Evolutionary conservation across 2,113 vertebrate species (phyloP), one percentile per base, ranked within the genome.

Genomic region (Brevimyrus niger): DNA sequence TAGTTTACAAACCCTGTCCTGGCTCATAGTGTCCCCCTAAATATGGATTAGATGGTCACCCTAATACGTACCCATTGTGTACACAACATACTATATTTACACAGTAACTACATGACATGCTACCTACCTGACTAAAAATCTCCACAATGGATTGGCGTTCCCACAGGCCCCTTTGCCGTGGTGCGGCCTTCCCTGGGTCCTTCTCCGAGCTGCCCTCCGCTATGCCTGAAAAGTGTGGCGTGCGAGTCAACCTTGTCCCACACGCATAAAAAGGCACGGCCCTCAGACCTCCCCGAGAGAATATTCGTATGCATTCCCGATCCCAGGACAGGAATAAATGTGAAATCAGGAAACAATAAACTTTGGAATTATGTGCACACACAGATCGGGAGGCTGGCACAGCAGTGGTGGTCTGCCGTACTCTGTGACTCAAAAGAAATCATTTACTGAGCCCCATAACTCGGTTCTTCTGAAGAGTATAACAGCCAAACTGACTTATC

Each of bases 301-400:
- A 19, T 13, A 47, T 87, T 76, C 44, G 80, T 35, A 48, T 86
- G 44, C 87, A 92, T 94, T 92, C 91, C 92, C 55, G 73, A 92
- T 82, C 65, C 58, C 35, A 90, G n/a, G 90, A 21, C 91, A 89
- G 83, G 84, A 91, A 89, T 87, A 55, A 61, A 61, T 61, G 55
- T 87, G 85, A 51, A 3, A 35, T 55, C 55, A 55, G 88, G 46
- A 35, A 35, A 38, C 21, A 17, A 48, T 61, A 23, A 55, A 50
- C 80, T 44, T 89, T 15, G 1, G 69, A 73, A 76, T 76, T 17
- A 17, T 8, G 17, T 19, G 6, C n/a, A 38, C 15, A 35, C 17
- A 38, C 35, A 19, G 11, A 76, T 17, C 0, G 10, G 31, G 31
- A 38, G 17, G 69, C n/a, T 31, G 13, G 38, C 31, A 80, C 21